Evolutionary conservation across 1,140 invertebrate genomes (phyloP).

Genomic region (Limonius californicus): DNA sequence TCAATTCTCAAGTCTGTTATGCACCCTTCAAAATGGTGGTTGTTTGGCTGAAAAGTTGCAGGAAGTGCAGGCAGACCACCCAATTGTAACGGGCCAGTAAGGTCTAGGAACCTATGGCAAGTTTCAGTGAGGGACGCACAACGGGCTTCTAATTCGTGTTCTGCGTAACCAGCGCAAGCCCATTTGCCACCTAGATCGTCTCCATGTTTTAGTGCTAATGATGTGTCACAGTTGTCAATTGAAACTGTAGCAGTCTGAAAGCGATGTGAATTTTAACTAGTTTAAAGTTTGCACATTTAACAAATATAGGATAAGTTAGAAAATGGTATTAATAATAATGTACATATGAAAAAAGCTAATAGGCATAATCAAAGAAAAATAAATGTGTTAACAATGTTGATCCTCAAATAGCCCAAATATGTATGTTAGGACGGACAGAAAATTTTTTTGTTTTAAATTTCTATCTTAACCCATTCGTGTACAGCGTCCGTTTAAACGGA

Average conservation of each 20-base stretch:
- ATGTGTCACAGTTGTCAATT: constrained; percentile 88
- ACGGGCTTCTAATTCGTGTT: constrained; percentile 67
- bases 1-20: constrained; percentile 89
- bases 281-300: constrained; percentile 6
- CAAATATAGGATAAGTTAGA: too few relatives aligned
- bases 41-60: constrained; percentile 75
- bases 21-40: constrained; percentile 86
- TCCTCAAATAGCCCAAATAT: too few relatives aligned
- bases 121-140: constrained; percentile 85
- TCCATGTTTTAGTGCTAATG: constrained; percentile 73
- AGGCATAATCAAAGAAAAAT: neutral
- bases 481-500: too few relatives aligned
- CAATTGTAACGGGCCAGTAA: constrained; percentile 92
- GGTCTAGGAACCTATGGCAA: constrained; percentile 92
- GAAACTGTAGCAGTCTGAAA: constrained; percentile 79
- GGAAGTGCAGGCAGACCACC: constrained; percentile 86
- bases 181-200: constrained; percentile 70
- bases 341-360: constrained; percentile 17
- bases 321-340: too few relatives aligned
- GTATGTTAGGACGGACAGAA: too few relatives aligned
- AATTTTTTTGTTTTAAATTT: too few relatives aligned
- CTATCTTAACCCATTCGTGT: too few relatives aligned
- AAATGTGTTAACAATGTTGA: too few relatives aligned
- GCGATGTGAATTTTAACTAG: too few relatives aligned
- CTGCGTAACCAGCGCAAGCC: constrained; percentile 77